phyloP scores from a whole-genome alignment of 2,113 vertebrate species.

The Camelus bactrianus region DNA sequence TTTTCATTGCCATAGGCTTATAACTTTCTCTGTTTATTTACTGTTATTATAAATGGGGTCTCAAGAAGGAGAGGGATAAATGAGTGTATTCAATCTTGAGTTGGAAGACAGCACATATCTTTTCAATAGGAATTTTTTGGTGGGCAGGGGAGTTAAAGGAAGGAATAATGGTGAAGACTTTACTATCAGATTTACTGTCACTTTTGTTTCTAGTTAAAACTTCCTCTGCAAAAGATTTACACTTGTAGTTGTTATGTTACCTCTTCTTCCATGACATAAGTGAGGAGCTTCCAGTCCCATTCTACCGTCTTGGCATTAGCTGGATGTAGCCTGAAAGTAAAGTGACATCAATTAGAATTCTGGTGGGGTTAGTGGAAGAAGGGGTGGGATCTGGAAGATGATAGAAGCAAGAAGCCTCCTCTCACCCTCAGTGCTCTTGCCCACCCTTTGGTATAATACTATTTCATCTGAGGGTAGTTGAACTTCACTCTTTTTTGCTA shows the following conservation, averaged over 20 bases:
- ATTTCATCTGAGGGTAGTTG: neutral
- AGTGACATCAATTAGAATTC: slow-evolving; percentile 59
- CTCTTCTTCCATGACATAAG: slow-evolving; percentile 90
- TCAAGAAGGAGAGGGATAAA: slow-evolving; percentile 1
- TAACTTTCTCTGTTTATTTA: neutral
- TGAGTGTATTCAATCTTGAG: neutral
- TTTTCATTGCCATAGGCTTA: neutral
- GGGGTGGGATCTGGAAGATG: neutral
- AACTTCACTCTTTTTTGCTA: neutral
- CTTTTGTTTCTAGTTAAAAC: slow-evolving; percentile 44
- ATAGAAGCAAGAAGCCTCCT: neutral
- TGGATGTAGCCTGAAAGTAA: slow-evolving; percentile 92
- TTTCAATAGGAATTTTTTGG: neutral
- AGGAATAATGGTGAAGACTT: neutral
- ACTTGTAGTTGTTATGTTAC: slow-evolving; percentile 82
- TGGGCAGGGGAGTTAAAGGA: neutral
- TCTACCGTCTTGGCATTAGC: slow-evolving; percentile 88
- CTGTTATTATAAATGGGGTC: neutral
- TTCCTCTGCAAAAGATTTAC: neutral
- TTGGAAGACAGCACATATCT: neutral
- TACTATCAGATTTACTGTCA: neutral
- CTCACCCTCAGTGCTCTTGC: neutral
- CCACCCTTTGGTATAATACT: neutral
- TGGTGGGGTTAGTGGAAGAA: neutral
- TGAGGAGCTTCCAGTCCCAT: slow-evolving; percentile 95